These are phyloP conservation scores for Crossocerus cetratus DNA, from an alignment of 2,888 invertebrate species.

Conservation along the genomic window DNA sequence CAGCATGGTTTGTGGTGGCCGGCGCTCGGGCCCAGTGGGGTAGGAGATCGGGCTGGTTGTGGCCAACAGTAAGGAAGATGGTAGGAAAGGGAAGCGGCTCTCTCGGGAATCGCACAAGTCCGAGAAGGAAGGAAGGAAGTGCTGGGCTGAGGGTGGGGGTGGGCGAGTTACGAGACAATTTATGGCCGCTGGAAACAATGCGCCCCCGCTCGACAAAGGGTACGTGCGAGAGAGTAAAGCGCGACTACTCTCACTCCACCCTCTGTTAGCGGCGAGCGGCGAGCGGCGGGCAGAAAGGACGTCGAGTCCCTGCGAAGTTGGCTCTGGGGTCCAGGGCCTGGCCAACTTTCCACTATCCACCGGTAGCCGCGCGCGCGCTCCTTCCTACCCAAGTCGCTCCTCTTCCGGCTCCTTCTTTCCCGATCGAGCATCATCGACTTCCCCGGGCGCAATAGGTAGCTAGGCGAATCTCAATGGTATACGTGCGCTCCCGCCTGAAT, in stretches of 20 bases:
- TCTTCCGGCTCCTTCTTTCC: not conserved
- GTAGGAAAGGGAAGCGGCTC: conserved; percentile 20
- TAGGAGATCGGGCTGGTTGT: not conserved
- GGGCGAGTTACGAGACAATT: conserved; percentile 67
- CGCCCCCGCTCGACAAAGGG: conserved; percentile 61
- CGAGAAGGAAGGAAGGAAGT: conserved; percentile 59
- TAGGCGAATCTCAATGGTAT: not conserved
- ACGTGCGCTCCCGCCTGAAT: not conserved
- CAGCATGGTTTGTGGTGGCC: not conserved
- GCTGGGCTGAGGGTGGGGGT: conserved; percentile 51
- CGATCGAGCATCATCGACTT: not conserved
- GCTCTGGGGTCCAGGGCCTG: conserved; percentile 37
- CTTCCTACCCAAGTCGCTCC: not conserved
- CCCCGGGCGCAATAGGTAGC: not conserved
- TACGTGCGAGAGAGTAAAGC: conserved; percentile 33
- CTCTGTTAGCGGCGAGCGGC: conserved; percentile 12
- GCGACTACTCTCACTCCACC: conserved; percentile 10
- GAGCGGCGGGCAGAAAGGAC: too few species aligned
- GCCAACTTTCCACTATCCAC: conserved; percentile 46
- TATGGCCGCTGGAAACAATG: conserved; percentile 70
- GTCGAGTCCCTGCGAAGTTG: conserved; percentile 51
- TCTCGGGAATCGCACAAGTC: conserved; percentile 4
- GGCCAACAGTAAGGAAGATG: conserved; percentile 40
- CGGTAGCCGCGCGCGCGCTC: not conserved
- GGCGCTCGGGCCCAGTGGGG: conserved; percentile 9